Conservation (phyloP, 2,113 vertebrate species). For the Tachysurus fulvidraco region DNA sequence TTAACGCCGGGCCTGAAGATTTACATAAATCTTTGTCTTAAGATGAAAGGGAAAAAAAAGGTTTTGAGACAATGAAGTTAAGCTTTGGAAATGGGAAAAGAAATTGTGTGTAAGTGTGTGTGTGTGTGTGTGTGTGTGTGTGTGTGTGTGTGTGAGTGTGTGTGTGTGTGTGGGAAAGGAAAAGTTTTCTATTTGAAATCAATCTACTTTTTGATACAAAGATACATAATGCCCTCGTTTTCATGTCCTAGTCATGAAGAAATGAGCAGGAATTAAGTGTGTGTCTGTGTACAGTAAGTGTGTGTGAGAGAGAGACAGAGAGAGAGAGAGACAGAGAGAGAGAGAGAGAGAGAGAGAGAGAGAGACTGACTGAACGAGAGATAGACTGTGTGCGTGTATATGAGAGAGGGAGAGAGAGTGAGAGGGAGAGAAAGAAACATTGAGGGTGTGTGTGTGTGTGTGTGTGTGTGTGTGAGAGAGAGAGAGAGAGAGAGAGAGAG, state of each 20-base stretch:
- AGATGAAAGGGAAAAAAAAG: slow-evolving; percentile 75
- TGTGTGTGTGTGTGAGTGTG: background rate
- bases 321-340: slow-evolving; percentile 36
- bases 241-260: slow-evolving; percentile 48
- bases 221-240: slow-evolving; percentile 55
- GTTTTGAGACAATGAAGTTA: slow-evolving; percentile 81
- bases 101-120: slow-evolving; percentile 28
- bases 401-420: slow-evolving; percentile 28
- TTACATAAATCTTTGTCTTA: slow-evolving; percentile 86
- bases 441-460: background rate
- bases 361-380: background rate
- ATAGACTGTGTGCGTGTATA: background rate
- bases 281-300: too few relatives aligned
- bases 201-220: slow-evolving; percentile 66
- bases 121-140: slow-evolving; percentile 8
- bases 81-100: slow-evolving; percentile 73
- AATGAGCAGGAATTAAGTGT: slow-evolving; percentile 48
- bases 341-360: slow-evolving; percentile 14
- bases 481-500: slow-evolving; percentile 36
- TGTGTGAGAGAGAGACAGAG: background rate
- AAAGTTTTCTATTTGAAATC: slow-evolving; percentile 62
- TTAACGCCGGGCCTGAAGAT: slow-evolving; percentile 78
- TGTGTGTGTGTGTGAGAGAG: slow-evolving; percentile 16
- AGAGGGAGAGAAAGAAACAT: slow-evolving; percentile 29
- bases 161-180: slow-evolving; percentile 29